phyloP scores from a whole-genome alignment of 2,888 invertebrate genomes.

The Andrena fulva region DNA sequence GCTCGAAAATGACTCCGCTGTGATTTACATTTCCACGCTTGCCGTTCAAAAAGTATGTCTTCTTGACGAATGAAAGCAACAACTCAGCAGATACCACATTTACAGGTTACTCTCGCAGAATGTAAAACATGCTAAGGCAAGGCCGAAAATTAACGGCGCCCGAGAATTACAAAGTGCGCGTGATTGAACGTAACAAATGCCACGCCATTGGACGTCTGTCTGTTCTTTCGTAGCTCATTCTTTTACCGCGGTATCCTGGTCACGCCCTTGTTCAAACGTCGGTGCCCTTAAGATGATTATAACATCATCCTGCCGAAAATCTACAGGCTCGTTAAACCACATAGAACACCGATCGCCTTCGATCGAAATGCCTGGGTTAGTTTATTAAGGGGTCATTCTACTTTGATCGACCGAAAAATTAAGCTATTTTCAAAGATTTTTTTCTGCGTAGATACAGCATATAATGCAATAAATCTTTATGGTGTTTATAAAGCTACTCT shows the following conservation, averaged over 20 bases:
- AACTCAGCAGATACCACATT: background rate
- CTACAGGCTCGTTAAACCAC: conserved; percentile 62
- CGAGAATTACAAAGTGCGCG: conserved; percentile 24
- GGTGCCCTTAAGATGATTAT: conserved; percentile 71
- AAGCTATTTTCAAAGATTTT: too few species aligned
- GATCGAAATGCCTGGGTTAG: conserved; percentile 54
- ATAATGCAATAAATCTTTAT: too few species aligned
- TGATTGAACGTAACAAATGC: conserved; percentile 48
- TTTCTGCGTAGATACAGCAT: too few species aligned
- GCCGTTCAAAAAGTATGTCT: background rate
- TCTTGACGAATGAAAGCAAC: background rate
- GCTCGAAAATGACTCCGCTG: too few species aligned
- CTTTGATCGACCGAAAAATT: background rate
- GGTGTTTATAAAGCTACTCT: too few species aligned
- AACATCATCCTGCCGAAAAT: conserved; percentile 71
- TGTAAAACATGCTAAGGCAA: background rate
- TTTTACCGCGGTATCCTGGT: conserved; percentile 61
- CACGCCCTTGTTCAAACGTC: conserved; percentile 73
- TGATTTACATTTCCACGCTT: background rate
- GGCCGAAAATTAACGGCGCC: conserved; percentile 12
- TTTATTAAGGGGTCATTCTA: background rate
- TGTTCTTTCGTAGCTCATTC: conserved; percentile 60
- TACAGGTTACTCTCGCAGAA: background rate
- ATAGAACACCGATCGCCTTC: conserved; percentile 67
- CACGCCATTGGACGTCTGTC: conserved; percentile 62